A percentile compares a stretch with the other conserved stretches of the same genome.
Evolutionary conservation across 2,113 vertebrate genomes (phyloP).

Genomic region (Ciconia stormi): DNA sequence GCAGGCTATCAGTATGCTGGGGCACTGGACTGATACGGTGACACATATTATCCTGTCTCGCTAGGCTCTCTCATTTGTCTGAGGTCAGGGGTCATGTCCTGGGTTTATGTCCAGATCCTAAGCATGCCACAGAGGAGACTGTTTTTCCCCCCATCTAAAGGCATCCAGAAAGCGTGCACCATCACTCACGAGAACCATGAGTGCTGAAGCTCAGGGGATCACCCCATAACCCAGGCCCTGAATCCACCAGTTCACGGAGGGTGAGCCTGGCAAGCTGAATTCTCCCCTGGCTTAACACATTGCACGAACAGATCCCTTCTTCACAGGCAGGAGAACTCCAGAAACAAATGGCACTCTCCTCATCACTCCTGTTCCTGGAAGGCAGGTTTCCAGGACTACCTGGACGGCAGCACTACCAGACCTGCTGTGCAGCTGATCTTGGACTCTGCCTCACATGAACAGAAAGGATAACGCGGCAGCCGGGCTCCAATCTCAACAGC

Average conservation of each 20-base stretch:
- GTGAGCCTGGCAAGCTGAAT: not conserved
- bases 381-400: slow-evolving; percentile 42
- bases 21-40: not conserved
- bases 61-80: not conserved
- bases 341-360: not conserved
- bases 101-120: not conserved
- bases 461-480: not conserved
- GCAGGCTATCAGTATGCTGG: not conserved
- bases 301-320: not conserved
- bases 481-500: slow-evolving; percentile 9
- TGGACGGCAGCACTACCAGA: slow-evolving; percentile 12
- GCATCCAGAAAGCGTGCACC: not conserved
- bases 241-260: not conserved
- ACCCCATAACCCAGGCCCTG: not conserved
- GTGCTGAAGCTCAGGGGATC: not conserved
- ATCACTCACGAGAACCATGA: rapidly evolving
- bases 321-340: not conserved
- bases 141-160: not conserved
- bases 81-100: not conserved
- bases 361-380: not conserved
- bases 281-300: not conserved
- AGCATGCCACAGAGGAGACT: not conserved
- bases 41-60: not conserved
- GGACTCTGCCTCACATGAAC: slow-evolving; percentile 3
- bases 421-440: slow-evolving; percentile 15